These are phyloP conservation scores for Helicoverpa armigera DNA, from an alignment of 1,140 invertebrate genomes.

Conservation along the genomic window DNA sequence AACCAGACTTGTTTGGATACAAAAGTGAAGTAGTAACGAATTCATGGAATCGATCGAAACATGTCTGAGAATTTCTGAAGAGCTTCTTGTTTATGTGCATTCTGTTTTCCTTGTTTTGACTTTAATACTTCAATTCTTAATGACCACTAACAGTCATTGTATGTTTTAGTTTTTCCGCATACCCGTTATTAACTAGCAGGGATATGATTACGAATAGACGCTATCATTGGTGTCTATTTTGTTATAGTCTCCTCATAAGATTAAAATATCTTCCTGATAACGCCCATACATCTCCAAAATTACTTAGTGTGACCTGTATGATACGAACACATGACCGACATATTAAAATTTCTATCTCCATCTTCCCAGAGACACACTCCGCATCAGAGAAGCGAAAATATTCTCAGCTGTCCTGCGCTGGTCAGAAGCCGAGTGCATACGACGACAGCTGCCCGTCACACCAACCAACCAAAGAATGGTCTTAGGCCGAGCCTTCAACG, in stretches of 20 bases:
- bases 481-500: constrained; percentile 89
- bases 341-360: not conserved
- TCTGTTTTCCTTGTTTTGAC: not conserved
- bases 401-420: constrained; percentile 92
- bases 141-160: too few relatives aligned
- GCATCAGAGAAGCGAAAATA: constrained; percentile 93
- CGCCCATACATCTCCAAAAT: not conserved
- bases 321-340: not conserved
- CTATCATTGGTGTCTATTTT: too few relatives aligned
- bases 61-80: constrained; percentile 12
- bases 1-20: constrained; percentile 17
- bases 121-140: not conserved
- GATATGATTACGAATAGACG: too few relatives aligned
- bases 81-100: not conserved
- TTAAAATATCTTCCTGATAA: too few relatives aligned
- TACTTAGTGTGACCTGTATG: not conserved
- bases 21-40: not conserved
- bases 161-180: too few relatives aligned
- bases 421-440: constrained; percentile 93
- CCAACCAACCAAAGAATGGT: constrained; percentile 91
- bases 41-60: constrained; percentile 1
- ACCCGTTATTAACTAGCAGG: too few relatives aligned
- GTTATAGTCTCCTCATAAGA: too few relatives aligned
- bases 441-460: constrained; percentile 89
- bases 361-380: constrained; percentile 90